Conservation (phyloP, 2,888 invertebrate species). For the Mythimna loreyi region DNA sequence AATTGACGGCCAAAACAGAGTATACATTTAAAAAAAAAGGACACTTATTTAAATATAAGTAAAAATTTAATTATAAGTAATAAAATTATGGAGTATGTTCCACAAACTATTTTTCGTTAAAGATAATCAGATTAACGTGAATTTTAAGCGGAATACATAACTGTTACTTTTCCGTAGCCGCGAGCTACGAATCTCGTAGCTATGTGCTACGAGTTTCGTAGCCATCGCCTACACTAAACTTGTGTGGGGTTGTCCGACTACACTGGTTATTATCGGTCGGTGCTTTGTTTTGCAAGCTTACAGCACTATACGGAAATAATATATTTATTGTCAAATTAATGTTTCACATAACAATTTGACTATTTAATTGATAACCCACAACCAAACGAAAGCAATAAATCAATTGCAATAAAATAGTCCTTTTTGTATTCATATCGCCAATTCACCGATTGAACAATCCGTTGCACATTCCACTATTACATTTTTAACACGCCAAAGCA, state of each 20-base stretch:
- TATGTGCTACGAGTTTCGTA: slow-evolving; percentile 2
- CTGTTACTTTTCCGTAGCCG: not conserved
- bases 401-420: slow-evolving; percentile 22
- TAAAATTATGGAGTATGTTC: too few relatives aligned
- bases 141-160: not conserved
- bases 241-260: not conserved
- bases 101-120: not conserved
- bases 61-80: not conserved
- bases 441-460: slow-evolving; percentile 36
- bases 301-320: not conserved
- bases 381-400: slow-evolving; percentile 32
- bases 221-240: not conserved
- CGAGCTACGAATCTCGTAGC: not conserved
- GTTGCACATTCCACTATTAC: slow-evolving; percentile 47
- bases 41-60: not conserved
- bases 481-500: slow-evolving; percentile 45
- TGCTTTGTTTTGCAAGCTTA: not conserved
- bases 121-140: not conserved
- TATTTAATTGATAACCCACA: slow-evolving; percentile 21
- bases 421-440: slow-evolving; percentile 35
- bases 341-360: slow-evolving; percentile 14
- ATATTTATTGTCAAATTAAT: not conserved
- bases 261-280: not conserved
- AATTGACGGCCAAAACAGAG: not conserved
- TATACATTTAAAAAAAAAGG: not conserved